Percentiles rank a stretch among this genome's conserved stretches.
phyloP scores from a whole-genome alignment of 2,113 vertebrate genomes.

The Perca schrenkii region DNA sequence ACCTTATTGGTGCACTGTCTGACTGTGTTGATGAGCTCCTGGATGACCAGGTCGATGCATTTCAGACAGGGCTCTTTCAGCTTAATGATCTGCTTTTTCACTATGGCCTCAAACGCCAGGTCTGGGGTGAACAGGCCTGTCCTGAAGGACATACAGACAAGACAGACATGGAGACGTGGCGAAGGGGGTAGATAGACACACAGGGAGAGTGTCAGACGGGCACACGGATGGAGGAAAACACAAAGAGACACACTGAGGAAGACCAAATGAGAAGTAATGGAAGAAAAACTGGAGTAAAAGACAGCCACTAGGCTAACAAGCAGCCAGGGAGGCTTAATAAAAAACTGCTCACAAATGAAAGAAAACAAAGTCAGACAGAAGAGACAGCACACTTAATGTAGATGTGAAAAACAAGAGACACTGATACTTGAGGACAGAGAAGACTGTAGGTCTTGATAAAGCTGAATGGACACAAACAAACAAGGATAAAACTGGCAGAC shows the following conservation, averaged over 20 bases:
- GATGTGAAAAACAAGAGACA: constrained; percentile 9
- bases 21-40: constrained; percentile 97
- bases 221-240: constrained; percentile 18
- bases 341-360: constrained; percentile 5
- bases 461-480: constrained; percentile 18
- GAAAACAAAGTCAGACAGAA: constrained; percentile 6
- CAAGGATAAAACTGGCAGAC: constrained; percentile 21
- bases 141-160: constrained; percentile 84
- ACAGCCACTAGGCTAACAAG: not conserved
- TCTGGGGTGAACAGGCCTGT: constrained; percentile 99
- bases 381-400: not conserved
- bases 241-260: not conserved
- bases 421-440: not conserved
- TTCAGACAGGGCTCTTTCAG: constrained; percentile 98
- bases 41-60: constrained; percentile 97
- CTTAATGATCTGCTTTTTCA: constrained; percentile 99
- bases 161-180: constrained; percentile 66
- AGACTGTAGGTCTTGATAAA: constrained; percentile 12
- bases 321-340: not conserved
- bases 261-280: constrained; percentile 1
- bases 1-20: constrained; percentile 98
- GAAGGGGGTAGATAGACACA: constrained; percentile 11
- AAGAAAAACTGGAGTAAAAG: not conserved
- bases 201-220: constrained; percentile 24
- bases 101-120: constrained; percentile 98